phyloP scores from a whole-genome alignment of 2,797 vertebrate species.

The Pygocentrus nattereri region DNA sequence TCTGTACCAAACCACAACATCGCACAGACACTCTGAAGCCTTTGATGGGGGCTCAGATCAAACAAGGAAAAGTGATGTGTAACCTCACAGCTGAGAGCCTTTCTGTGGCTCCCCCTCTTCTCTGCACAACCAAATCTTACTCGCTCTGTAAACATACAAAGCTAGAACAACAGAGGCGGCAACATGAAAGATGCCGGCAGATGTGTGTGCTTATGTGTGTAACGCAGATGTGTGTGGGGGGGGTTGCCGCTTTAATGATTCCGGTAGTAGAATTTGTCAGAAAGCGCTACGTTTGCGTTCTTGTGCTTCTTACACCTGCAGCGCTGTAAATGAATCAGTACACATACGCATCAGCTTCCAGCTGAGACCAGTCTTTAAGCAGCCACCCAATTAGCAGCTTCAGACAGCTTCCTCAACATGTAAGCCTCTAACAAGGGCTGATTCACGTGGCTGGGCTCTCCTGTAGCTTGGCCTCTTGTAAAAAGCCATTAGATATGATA shows the following conservation, averaged over 20 bases:
- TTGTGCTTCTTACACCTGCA: constrained; percentile 45
- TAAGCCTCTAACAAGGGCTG: constrained; percentile 42
- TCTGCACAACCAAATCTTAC: constrained; percentile 32
- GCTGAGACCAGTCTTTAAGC: constrained; percentile 24
- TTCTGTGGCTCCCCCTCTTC: constrained; percentile 18
- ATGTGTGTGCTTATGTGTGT: constrained; percentile 41
- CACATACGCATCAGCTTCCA: not conserved
- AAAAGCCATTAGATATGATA: not conserved
- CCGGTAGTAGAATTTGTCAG: constrained; percentile 53
- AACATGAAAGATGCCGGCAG: constrained; percentile 51
- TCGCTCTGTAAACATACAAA: constrained; percentile 48
- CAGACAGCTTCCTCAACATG: constrained; percentile 31
- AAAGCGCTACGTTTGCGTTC: constrained; percentile 37
- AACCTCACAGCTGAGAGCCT: constrained; percentile 39
- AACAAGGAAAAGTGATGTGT: constrained; percentile 52
- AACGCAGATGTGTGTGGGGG: constrained; percentile 46
- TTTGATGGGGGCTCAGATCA: constrained; percentile 57
- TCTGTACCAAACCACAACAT: constrained; percentile 46
- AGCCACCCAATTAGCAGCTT: constrained; percentile 34
- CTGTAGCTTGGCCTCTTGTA: not conserved
- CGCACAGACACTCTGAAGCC: constrained; percentile 35
- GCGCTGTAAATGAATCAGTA: constrained; percentile 32
- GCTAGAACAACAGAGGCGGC: constrained; percentile 39
- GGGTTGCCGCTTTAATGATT: constrained; percentile 52
- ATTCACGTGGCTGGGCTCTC: constrained; percentile 48